These are phyloP conservation scores for Mycalesis mineus DNA, from an alignment of 2,888 invertebrate genomes.

Conservation along the genomic window DNA sequence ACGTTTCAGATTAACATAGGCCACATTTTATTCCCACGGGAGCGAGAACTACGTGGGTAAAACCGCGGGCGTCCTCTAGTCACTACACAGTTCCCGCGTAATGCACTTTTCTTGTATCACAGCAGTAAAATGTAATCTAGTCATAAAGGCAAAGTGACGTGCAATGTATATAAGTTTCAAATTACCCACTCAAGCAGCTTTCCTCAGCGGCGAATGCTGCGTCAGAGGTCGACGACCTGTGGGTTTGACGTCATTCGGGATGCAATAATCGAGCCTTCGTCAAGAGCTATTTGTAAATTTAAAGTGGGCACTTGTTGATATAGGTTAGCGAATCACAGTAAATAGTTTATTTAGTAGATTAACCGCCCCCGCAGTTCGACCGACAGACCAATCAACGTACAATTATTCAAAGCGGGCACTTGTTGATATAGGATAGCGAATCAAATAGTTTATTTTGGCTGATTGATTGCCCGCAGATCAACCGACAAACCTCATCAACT, in stretches of 20 bases:
- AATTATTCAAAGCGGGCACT: background rate
- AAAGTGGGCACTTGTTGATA: background rate
- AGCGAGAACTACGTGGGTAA: too few relatives aligned
- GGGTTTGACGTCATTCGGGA: conserved; percentile 43
- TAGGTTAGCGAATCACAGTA: too few relatives aligned
- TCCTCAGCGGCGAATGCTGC: conserved; percentile 2
- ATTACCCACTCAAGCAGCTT: conserved; percentile 2
- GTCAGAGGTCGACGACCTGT: conserved; percentile 39
- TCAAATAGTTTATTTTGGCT: too few relatives aligned
- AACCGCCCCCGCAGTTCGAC: too few relatives aligned
- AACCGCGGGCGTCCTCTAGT: too few relatives aligned
- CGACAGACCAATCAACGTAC: too few relatives aligned
- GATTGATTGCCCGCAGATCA: too few relatives aligned
- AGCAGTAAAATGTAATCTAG: background rate
- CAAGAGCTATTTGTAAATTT: background rate
- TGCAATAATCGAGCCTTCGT: conserved; percentile 30
- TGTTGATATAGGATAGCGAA: background rate
- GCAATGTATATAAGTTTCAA: background rate
- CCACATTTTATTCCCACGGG: too few relatives aligned
- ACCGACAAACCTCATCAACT: too few relatives aligned
- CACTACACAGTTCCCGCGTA: background rate
- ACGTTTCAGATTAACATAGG: too few relatives aligned
- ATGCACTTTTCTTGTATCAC: background rate
- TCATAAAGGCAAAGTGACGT: background rate
- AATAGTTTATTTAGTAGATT: too few relatives aligned